Conservation (phyloP, 1,140 invertebrate species). For the Drosophila dunni region DNA sequence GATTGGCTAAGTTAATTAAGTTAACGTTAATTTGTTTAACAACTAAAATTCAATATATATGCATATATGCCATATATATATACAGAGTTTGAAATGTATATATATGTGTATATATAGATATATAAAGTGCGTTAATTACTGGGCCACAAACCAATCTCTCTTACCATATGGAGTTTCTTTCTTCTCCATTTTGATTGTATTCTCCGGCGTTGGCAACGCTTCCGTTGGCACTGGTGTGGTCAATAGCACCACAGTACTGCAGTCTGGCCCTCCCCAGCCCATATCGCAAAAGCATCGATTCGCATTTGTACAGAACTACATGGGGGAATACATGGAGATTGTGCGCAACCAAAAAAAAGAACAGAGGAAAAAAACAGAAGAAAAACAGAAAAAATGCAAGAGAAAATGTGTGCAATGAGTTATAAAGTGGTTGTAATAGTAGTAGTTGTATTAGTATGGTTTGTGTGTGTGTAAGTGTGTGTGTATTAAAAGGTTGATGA, state of each 20-base stretch:
- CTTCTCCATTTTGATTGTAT: constrained; percentile 89
- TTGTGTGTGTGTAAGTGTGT: background rate
- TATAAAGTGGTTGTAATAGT: background rate
- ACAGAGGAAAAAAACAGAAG: no score
- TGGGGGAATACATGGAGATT: no score
- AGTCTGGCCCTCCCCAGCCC: constrained; percentile 96
- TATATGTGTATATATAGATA: background rate
- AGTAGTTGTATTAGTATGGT: background rate
- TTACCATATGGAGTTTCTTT: constrained; percentile 96
- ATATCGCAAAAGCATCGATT: constrained; percentile 96
- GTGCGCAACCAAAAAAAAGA: no score
- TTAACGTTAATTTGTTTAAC: constrained; percentile 33
- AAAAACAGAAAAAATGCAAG: constrained; percentile 15
- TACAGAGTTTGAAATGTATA: background rate
- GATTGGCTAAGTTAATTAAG: constrained; percentile 42
- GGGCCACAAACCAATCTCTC: constrained; percentile 84
- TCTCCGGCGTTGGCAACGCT: constrained; percentile 84
- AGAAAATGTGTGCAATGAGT: background rate
- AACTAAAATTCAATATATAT: constrained; percentile 1
- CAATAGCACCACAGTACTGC: constrained; percentile 90
- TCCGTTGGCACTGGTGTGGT: constrained; percentile 86
- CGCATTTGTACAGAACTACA: constrained; percentile 95
- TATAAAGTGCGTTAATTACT: background rate
- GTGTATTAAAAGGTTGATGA: background rate
- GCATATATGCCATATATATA: background rate